phyloP scores from a whole-genome alignment of 2,797 vertebrate species.

The Xenentodon cancila region DNA sequence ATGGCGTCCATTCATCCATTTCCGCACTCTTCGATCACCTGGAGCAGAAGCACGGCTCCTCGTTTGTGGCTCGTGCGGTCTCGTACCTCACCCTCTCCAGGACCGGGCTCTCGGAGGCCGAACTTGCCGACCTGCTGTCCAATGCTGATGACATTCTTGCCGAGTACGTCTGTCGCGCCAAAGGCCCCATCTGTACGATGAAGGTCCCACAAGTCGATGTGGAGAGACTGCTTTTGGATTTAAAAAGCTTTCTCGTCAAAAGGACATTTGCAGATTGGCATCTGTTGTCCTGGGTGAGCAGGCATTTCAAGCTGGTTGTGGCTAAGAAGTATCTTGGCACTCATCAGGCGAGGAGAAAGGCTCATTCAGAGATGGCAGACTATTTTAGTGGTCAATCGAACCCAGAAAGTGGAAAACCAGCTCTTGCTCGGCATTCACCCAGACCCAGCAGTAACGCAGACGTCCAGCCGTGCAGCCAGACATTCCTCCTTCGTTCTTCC shows the following conservation, averaged over 20 bases:
- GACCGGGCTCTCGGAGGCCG: constrained; percentile 78
- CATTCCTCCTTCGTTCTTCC: constrained; percentile 63
- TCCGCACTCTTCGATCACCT: constrained; percentile 74
- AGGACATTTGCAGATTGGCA: constrained; percentile 57
- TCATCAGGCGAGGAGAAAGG: constrained; percentile 36
- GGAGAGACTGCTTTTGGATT: constrained; percentile 78
- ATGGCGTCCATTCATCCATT: constrained; percentile 74
- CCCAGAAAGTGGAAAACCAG: constrained; percentile 60
- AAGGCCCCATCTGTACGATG: constrained; percentile 24
- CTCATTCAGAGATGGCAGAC: constrained; percentile 74
- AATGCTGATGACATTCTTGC: constrained; percentile 58
- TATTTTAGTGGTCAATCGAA: constrained; percentile 78
- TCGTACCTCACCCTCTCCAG: constrained; percentile 79
- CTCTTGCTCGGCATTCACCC: constrained; percentile 27
- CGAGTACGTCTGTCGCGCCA: constrained; percentile 26
- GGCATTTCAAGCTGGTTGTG: constrained; percentile 80
- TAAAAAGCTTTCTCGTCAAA: constrained; percentile 73
- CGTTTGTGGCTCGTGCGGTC: constrained; percentile 63
- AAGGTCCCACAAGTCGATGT: constrained; percentile 73
- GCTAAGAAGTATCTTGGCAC: constrained; percentile 70
- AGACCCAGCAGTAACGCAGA: constrained; percentile 35
- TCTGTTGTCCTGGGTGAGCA: constrained; percentile 81
- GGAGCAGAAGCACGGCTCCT: constrained; percentile 77
- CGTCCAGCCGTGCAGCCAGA: constrained; percentile 68
- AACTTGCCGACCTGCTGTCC: constrained; percentile 82